Conservation (phyloP, 2,113 vertebrate species). For the Zosterops lateralis region DNA sequence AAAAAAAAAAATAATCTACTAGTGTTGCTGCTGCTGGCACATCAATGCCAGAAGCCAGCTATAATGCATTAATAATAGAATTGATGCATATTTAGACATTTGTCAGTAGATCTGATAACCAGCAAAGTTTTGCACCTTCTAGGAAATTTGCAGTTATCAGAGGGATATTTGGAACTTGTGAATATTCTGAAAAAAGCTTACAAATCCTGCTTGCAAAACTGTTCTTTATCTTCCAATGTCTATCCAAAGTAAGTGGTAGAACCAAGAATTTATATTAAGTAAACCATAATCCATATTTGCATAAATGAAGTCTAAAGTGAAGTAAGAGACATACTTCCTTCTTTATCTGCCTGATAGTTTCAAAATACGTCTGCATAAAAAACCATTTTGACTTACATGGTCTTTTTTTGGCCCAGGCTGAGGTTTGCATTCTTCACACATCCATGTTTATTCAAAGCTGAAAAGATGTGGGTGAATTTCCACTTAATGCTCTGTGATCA, state of each 20-base stretch:
- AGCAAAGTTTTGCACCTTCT: slow-evolving; percentile 24
- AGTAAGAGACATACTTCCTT: not conserved
- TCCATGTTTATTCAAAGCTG: not conserved
- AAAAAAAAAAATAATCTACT: not conserved
- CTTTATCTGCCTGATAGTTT: not conserved
- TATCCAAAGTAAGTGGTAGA: not conserved
- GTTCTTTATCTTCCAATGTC: not conserved
- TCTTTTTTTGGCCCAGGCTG: not conserved
- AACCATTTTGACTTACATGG: not conserved
- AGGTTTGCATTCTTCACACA: not conserved
- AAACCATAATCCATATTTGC: not conserved
- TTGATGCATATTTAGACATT: slow-evolving; percentile 55
- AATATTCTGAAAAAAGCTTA: not conserved
- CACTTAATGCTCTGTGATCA: not conserved
- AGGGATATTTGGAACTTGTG: not conserved
- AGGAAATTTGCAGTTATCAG: slow-evolving; percentile 21
- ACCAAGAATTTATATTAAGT: not conserved
- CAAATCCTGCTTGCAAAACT: not conserved
- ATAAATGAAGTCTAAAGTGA: not conserved
- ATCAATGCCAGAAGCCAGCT: slow-evolving; percentile 37
- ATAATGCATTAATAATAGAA: slow-evolving; percentile 45
- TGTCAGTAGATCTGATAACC: slow-evolving; percentile 48
- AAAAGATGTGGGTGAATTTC: not conserved
- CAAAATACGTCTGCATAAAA: not conserved
- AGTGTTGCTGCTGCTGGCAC: not conserved